A percentile compares a stretch with the other conserved stretches of the same genome.
phyloP scores from a whole-genome alignment of 2,888 invertebrate species.

The Meteorus cinctellus region DNA sequence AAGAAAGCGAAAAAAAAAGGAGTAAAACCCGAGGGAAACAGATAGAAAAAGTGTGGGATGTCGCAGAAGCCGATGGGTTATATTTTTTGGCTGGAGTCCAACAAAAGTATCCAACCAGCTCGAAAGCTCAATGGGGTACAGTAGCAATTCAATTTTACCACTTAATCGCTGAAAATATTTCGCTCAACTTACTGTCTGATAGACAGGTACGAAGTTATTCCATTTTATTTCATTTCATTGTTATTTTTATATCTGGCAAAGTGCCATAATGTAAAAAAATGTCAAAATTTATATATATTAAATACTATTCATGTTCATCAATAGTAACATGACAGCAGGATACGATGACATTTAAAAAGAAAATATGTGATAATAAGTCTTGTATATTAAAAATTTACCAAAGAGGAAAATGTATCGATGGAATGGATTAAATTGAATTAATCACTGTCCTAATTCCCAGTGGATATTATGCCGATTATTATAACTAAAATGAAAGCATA shows the following conservation, averaged over 20 bases:
- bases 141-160: constrained; percentile 65
- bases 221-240: neutral
- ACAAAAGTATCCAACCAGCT: constrained; percentile 58
- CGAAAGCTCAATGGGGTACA: constrained; percentile 46
- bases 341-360: no score
- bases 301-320: neutral
- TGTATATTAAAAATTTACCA: no score
- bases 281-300: neutral
- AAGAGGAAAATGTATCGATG: no score
- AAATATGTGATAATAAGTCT: no score
- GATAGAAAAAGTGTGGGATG: constrained; percentile 17
- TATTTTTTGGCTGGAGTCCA: constrained; percentile 68
- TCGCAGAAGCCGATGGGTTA: constrained; percentile 49
- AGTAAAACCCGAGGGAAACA: neutral
- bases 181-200: constrained; percentile 45
- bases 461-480: neutral
- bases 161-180: constrained; percentile 69
- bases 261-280: constrained; percentile 16
- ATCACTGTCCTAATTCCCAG: no score
- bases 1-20: neutral
- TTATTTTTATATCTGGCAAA: constrained; percentile 10
- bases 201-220: constrained; percentile 17
- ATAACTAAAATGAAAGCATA: neutral
- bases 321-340: neutral
- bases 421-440: no score